Conservation (phyloP, 2,888 invertebrate genomes). For the Metacarcinus magister region DNA sequence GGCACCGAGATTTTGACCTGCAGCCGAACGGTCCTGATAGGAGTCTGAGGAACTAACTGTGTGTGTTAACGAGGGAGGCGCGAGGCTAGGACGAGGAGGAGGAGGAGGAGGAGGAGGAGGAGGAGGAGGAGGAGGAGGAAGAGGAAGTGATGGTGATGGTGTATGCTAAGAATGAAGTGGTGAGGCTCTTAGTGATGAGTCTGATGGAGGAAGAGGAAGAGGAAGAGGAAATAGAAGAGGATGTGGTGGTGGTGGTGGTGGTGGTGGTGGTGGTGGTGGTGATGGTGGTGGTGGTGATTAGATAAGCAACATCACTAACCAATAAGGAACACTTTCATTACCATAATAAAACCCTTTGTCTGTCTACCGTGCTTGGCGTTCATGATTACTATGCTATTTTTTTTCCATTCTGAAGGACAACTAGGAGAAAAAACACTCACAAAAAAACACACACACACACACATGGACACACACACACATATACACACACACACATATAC, state of each 20-base stretch:
- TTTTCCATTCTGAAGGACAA: not conserved
- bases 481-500: constrained; percentile 31
- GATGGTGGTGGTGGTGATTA: not conserved
- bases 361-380: not conserved
- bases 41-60: not conserved
- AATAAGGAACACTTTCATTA: not conserved
- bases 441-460: not conserved
- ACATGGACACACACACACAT: constrained; percentile 22
- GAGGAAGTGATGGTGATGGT: too few relatives aligned
- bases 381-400: not conserved
- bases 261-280: not conserved
- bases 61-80: not conserved
- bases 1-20: not conserved
- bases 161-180: too few relatives aligned
- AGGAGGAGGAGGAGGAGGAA: too few relatives aligned
- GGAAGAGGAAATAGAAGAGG: not conserved
- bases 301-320: not conserved
- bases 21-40: not conserved
- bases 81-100: not conserved
- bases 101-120: not conserved
- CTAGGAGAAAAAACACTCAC: not conserved
- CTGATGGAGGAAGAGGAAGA: not conserved
- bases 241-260: not conserved
- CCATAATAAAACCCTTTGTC: not conserved
- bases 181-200: too few relatives aligned